Evolutionary conservation across 2,888 invertebrate species (phyloP), one percentile per base, ranked within the genome.

Genomic region (Zhuqinia jingwanae): DNA sequence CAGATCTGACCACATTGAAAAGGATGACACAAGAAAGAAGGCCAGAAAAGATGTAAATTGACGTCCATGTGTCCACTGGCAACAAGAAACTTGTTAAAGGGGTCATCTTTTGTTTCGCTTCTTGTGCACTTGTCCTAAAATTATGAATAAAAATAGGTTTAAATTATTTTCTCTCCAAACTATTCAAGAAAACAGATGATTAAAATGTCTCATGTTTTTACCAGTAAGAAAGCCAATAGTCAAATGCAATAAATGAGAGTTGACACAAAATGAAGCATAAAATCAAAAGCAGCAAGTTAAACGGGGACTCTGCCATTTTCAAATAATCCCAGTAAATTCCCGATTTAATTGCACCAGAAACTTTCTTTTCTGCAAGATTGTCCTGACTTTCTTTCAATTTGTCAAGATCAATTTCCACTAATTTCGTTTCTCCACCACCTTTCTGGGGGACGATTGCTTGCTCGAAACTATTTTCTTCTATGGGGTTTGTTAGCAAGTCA

Each of bases 311-410:
- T 1, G 90, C 91, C 1, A 89, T 82, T 42, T 70, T 47, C 25
- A 91, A 88, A 53, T 91, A 91, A 10, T 90, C 87, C 86, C 87
- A 88, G 60, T 97, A 97, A n/a, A 89, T 87, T 56, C 78, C 70
- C 1, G 77, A 63, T 6, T 81, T 88, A 5, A 91, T 78, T 5
- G 87, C 85, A 1, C 91, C 91, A 53, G 65, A 83, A 0, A 88
- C 85, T 80, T 88, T 90, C 56, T 83, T 70, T 65, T 90, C 90
- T 8, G 42, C 47, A 0, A 22, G 56, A 20, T 22, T 58, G 0
- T 47, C 30, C 15, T 78, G 68, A 27, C 78, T 85, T 30, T 56
- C 47, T 22, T 78, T 78, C 6, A 85, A 47, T 30, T 47, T 53
- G 25, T 20, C 30, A 0, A 45, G 13, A n/a, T 79, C 79, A 42